Conservation (phyloP, 1,140 invertebrate species). For the Colletes latitarsis region DNA sequence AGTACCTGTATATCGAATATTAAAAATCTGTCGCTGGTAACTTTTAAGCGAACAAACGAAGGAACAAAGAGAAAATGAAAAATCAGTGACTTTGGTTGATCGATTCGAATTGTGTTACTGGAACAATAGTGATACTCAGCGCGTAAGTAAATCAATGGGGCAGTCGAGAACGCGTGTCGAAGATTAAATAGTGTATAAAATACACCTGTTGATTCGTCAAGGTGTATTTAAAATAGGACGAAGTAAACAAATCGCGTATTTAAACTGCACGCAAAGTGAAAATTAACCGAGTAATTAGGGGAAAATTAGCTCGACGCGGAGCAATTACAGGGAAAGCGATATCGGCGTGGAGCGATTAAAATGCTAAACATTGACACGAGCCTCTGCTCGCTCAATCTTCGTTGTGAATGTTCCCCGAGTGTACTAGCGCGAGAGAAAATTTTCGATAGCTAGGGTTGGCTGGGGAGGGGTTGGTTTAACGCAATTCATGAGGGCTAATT, state of each 20-base stretch:
- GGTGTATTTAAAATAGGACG: not conserved
- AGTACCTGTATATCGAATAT: too few species aligned
- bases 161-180: not conserved
- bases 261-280: not conserved
- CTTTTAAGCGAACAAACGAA: too few species aligned
- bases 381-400: not conserved
- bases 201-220: slow-evolving; percentile 26
- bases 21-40: too few species aligned
- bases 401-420: not conserved
- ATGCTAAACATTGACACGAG: slow-evolving; percentile 33
- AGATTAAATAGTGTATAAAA: not conserved
- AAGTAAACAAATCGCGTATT: not conserved
- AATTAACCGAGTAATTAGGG: slow-evolving; percentile 21
- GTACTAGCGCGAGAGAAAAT: not conserved
- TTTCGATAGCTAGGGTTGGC: not conserved
- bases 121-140: too few species aligned
- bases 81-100: too few species aligned
- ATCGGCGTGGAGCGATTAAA: slow-evolving; percentile 47
- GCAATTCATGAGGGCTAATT: slow-evolving; percentile 54
- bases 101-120: too few species aligned
- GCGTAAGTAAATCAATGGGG: not conserved
- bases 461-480: slow-evolving; percentile 38
- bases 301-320: slow-evolving; percentile 34
- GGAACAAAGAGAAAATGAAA: too few species aligned
- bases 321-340: not conserved